These are phyloP conservation scores for Mesembrinibis cayennensis DNA, from an alignment of 2,113 vertebrate genomes.

Conservation along the genomic window DNA sequence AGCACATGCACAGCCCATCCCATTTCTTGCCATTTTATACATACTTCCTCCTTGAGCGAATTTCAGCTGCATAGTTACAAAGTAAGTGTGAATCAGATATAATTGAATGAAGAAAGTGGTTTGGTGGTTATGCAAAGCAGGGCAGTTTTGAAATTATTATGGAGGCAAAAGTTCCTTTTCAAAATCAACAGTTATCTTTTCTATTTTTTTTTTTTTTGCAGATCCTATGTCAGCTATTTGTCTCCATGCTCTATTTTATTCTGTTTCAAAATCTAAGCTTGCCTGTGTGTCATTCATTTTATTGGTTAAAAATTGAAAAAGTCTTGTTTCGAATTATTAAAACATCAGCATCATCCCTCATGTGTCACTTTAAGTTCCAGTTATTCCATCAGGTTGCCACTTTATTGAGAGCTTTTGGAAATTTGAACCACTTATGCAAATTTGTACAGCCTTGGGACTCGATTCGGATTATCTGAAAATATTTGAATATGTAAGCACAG, in stretches of 20 bases:
- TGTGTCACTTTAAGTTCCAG: background rate
- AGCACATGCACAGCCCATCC: background rate
- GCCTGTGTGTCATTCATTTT: background rate
- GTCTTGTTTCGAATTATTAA: background rate
- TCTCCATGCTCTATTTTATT: background rate
- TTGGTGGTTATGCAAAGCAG: background rate
- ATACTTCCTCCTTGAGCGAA: background rate
- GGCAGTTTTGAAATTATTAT: background rate
- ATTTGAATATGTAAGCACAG: constrained; percentile 3
- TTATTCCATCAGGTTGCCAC: background rate
- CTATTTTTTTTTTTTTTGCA: background rate
- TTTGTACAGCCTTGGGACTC: background rate
- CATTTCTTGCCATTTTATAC: background rate
- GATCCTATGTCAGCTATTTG: background rate
- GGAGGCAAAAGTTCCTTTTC: background rate
- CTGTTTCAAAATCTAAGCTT: background rate
- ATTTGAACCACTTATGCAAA: constrained; percentile 50
- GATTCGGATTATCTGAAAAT: constrained; percentile 30
- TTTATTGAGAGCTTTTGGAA: constrained; percentile 33
- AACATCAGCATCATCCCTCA: background rate
- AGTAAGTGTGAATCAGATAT: background rate
- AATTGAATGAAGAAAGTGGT: background rate
- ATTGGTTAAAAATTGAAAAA: background rate
- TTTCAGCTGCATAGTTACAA: background rate
- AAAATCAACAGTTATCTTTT: background rate